Conservation (phyloP, 2,797 vertebrate species). For the Anas flavirostris region DNA sequence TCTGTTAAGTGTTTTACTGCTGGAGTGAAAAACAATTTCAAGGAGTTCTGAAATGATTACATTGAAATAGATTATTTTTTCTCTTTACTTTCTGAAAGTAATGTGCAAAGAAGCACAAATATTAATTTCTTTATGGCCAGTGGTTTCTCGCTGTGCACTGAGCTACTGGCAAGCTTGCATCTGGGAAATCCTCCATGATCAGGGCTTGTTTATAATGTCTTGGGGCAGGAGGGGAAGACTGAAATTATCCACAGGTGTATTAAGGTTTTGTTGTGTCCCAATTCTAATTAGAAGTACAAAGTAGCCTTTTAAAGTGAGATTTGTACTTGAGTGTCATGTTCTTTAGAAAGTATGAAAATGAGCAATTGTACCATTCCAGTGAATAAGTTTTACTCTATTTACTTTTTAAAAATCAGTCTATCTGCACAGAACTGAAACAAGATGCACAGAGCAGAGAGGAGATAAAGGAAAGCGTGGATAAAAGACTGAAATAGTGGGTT, state of each 20-base stretch:
- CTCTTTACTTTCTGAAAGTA: background rate
- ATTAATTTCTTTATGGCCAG: background rate
- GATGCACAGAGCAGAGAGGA: background rate
- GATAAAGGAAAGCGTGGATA: background rate
- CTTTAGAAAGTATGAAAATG: constrained; percentile 28
- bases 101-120: background rate
- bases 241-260: too few relatives aligned
- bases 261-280: background rate
- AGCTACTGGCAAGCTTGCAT: background rate
- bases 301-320: constrained; percentile 10
- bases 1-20: background rate
- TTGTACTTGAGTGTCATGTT: background rate
- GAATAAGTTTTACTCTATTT: background rate
- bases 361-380: background rate
- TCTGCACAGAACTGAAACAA: constrained; percentile 11
- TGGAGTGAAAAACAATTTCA: background rate
- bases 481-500: background rate
- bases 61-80: background rate
- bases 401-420: background rate
- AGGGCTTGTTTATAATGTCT: too few relatives aligned
- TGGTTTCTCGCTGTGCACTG: background rate
- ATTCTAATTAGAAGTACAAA: background rate
- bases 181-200: background rate
- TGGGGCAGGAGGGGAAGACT: too few relatives aligned
- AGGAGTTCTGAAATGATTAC: background rate